Conservation (phyloP, 2,113 vertebrate species). For the Paedocypris sp. region DNA sequence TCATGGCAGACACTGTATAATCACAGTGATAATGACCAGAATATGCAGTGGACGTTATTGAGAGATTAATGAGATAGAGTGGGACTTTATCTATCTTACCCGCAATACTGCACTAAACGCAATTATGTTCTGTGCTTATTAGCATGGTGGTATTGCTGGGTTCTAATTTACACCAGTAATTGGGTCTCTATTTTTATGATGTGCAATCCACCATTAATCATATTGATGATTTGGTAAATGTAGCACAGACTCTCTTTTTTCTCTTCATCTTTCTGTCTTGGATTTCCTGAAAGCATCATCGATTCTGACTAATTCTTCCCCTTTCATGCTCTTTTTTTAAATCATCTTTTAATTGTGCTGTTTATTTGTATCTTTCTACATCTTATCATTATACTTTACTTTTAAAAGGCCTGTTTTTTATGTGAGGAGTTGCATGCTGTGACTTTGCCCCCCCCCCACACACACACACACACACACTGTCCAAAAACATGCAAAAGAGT, state of each 20-base stretch:
- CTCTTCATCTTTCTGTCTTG: too few species aligned
- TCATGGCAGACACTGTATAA: conserved; percentile 25
- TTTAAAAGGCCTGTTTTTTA: too few species aligned
- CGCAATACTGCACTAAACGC: conserved; percentile 65
- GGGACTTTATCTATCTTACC: conserved; percentile 63
- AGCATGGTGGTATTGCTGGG: conserved; percentile 55
- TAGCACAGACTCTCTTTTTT: conserved; percentile 55
- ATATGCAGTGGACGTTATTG: conserved; percentile 55
- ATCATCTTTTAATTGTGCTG: too few species aligned
- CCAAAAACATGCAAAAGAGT: too few species aligned
- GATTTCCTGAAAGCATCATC: conserved; percentile 53
- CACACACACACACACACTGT: too few species aligned
- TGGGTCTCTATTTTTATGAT: conserved; percentile 62
- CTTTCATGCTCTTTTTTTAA: too few species aligned
- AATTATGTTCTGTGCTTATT: conserved; percentile 66
- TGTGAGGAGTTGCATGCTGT: too few species aligned
- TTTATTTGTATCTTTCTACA: too few species aligned
- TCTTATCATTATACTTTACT: too few species aligned
- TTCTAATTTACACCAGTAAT: conserved; percentile 65
- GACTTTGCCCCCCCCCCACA: too few species aligned
- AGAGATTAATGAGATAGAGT: conserved; percentile 64
- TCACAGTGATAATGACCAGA: conserved; percentile 51
- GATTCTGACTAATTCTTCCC: too few species aligned
- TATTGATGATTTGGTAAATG: conserved; percentile 63
- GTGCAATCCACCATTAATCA: conserved; percentile 64